A percentile compares a stretch with the other conserved stretches of the same genome.
Conservation (phyloP, 2,797 vertebrate genomes). For the Cyclopterus lumpus region DNA sequence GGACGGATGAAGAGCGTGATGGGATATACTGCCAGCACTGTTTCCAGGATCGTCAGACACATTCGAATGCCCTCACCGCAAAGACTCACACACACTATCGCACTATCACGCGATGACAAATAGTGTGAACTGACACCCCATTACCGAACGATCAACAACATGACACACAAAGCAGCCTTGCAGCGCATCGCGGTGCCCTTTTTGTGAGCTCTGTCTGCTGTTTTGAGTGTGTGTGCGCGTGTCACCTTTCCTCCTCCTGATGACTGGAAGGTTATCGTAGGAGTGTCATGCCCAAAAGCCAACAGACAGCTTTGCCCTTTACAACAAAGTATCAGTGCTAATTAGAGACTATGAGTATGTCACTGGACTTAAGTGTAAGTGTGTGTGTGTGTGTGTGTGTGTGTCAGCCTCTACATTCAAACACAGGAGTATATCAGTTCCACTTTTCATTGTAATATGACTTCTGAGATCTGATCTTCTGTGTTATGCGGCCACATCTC, state of each 20-base stretch:
- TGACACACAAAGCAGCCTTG: not conserved
- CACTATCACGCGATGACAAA: not conserved
- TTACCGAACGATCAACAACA: constrained; percentile 18
- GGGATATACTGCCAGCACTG: not conserved
- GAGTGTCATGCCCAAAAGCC: constrained; percentile 64
- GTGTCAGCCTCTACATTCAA: constrained; percentile 29
- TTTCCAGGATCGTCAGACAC: constrained; percentile 3
- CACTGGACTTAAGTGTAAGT: constrained; percentile 56
- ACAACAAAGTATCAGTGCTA: constrained; percentile 61
- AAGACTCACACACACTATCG: constrained; percentile 23
- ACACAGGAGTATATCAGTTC: constrained; percentile 18
- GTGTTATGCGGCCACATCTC: constrained; percentile 38
- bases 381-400: constrained; percentile 42
- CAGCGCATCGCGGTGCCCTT: not conserved
- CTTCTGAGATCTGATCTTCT: constrained; percentile 38
- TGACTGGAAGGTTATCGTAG: constrained; percentile 55
- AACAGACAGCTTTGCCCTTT: constrained; percentile 77
- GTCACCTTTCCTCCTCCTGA: constrained; percentile 24
- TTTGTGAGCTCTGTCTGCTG: constrained; percentile 2
- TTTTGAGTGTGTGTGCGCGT: constrained; percentile 7
- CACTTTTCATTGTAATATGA: constrained; percentile 39
- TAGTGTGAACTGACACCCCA: constrained; percentile 13
- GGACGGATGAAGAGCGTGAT: not conserved
- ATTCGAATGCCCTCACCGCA: not conserved
- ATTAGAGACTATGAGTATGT: constrained; percentile 73